Percentiles rank a stretch among this genome's conserved stretches.
phyloP scores from a whole-genome alignment of 2,113 vertebrate species.

The Eonycteris spelaea region DNA sequence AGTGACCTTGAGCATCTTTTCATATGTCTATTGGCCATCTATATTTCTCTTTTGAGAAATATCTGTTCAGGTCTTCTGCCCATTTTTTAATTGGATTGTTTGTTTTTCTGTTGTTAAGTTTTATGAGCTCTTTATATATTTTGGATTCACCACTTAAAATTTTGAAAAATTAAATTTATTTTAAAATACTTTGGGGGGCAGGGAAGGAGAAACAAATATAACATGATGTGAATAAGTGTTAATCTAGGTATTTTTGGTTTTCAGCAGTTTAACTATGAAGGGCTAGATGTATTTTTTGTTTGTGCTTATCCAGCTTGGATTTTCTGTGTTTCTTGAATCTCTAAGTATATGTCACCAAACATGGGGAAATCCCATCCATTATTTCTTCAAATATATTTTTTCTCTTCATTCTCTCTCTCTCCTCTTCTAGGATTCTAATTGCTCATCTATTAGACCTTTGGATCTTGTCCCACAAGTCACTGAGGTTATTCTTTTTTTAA shows the following conservation, averaged over 20 bases:
- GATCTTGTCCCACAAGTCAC: not conserved
- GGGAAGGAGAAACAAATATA: not conserved
- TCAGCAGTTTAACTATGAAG: not conserved
- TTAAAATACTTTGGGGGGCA: not conserved
- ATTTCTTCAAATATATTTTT: not conserved
- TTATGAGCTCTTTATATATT: too few relatives aligned
- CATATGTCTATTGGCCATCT: too few relatives aligned
- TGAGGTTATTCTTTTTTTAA: not conserved
- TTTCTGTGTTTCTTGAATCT: not conserved
- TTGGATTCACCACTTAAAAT: not conserved
- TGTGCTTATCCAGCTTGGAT: not conserved
- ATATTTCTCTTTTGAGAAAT: too few relatives aligned
- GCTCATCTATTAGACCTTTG: not conserved
- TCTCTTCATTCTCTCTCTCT: not conserved
- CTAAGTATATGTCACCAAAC: not conserved
- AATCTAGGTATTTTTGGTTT: not conserved
- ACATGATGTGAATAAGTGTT: not conserved
- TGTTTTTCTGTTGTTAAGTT: too few relatives aligned
- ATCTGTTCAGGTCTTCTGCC: too few relatives aligned
- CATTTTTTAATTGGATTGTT: too few relatives aligned
- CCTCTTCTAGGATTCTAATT: not conserved
- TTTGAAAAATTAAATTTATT: not conserved
- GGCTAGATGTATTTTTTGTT: not conserved
- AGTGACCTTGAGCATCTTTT: too few relatives aligned
- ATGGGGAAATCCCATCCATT: not conserved